These are phyloP conservation scores for Agrilus planipennis DNA, from an alignment of 1,140 invertebrate species.

Conservation along the genomic window DNA sequence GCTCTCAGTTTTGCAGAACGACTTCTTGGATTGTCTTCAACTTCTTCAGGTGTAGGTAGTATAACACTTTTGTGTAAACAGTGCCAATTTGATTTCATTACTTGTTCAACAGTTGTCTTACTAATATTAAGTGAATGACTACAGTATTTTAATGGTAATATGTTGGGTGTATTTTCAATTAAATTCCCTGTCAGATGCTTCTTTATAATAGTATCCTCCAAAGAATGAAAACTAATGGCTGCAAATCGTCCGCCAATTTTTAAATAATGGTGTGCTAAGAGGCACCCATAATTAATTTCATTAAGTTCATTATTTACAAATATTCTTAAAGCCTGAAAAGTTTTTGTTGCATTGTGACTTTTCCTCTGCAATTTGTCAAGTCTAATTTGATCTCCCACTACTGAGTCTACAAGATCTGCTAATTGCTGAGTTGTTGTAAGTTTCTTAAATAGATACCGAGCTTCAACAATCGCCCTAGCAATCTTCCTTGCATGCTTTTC, in stretches of 20 bases:
- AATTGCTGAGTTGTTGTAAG: conserved; percentile 77
- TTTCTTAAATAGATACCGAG: conserved; percentile 67
- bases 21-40: conserved; percentile 67
- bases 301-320: conserved; percentile 97
- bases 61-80: conserved; percentile 73
- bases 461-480: conserved; percentile 76
- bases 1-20: conserved; percentile 81
- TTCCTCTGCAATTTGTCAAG: conserved; percentile 61
- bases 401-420: conserved; percentile 60
- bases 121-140: conserved; percentile 43
- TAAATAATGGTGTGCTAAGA: conserved; percentile 65
- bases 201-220: conserved; percentile 94
- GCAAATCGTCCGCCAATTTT: conserved; percentile 65
- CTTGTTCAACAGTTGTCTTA: conserved; percentile 43
- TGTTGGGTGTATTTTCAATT: conserved; percentile 51
- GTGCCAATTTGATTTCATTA: conserved; percentile 58
- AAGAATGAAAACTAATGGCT: conserved; percentile 80
- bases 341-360: conserved; percentile 79
- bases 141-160: conserved; percentile 51
- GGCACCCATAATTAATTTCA: conserved; percentile 83
- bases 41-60: conserved; percentile 57
- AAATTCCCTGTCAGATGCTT: conserved; percentile 72
- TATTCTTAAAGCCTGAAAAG: conserved; percentile 88
- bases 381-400: conserved; percentile 43
- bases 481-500: conserved; percentile 81